These are phyloP conservation scores for Macropis europaea DNA, from an alignment of 2,888 invertebrate species.

Conservation along the genomic window DNA sequence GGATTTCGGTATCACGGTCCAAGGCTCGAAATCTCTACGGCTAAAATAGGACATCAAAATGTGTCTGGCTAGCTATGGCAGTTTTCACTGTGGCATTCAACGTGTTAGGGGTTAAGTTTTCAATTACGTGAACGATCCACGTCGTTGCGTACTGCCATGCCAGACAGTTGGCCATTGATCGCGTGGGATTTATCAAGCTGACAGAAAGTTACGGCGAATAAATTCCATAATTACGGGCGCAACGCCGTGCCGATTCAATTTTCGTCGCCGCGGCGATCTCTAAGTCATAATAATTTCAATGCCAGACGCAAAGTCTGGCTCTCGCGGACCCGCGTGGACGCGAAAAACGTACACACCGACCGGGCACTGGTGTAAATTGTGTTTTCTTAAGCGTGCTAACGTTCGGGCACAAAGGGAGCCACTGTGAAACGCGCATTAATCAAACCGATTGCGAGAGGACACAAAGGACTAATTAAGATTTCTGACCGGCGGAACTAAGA, in stretches of 20 bases:
- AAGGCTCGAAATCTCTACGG: too few species aligned
- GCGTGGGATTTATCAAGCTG: constrained; percentile 17
- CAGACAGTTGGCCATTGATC: background rate
- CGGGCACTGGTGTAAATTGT: constrained; percentile 54
- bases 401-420: constrained; percentile 58
- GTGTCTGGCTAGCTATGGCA: too few species aligned
- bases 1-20: too few species aligned
- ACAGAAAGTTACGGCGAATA: background rate
- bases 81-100: too few species aligned
- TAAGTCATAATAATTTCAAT: constrained; percentile 55
- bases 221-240: constrained; percentile 29
- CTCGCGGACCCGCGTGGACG: constrained; percentile 11
- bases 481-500: constrained; percentile 36
- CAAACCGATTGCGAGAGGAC: constrained; percentile 52
- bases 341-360: constrained; percentile 48
- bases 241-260: constrained; percentile 27
- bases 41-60: too few species aligned
- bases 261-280: constrained; percentile 20
- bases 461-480: constrained; percentile 67
- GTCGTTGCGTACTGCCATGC: background rate
- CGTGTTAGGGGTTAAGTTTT: too few species aligned
- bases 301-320: constrained; percentile 30
- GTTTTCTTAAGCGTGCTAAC: constrained; percentile 54
- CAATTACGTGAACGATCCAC: background rate
- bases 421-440: constrained; percentile 61